Evolutionary conservation across 1,140 invertebrate species (phyloP).

Genomic region (Rhizoglyphus robini): DNA sequence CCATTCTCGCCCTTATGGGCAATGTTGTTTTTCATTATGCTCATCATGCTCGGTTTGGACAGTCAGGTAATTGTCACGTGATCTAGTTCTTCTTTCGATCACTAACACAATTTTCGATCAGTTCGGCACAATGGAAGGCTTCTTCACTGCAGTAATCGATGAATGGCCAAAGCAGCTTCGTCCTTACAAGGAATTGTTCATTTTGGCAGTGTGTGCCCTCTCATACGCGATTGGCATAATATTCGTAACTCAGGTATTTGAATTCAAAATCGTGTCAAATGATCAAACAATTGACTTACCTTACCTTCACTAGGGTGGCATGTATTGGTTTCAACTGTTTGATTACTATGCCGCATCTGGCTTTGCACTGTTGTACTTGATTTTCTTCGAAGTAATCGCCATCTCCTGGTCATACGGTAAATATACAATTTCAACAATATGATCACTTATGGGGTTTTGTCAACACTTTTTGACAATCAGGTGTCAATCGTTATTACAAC

Average conservation of each 20-base stretch:
- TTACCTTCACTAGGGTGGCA: constrained; percentile 74
- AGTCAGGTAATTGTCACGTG: too few relatives aligned
- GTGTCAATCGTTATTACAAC: constrained; percentile 48
- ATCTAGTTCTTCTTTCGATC: too few relatives aligned
- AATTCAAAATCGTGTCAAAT: too few relatives aligned
- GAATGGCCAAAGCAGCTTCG: constrained; percentile 79
- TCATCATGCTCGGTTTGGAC: constrained; percentile 85
- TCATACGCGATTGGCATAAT: constrained; percentile 80
- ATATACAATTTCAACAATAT: too few relatives aligned
- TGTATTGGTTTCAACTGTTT: constrained; percentile 97
- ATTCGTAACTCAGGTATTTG: constrained; percentile 79
- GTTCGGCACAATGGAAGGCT: constrained; percentile 96
- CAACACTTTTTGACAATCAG: constrained; percentile 30
- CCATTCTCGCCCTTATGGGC: constrained; percentile 90
- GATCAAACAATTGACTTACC: too few relatives aligned
- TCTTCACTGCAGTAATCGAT: constrained; percentile 88
- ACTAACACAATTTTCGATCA: too few relatives aligned
- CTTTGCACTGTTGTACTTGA: constrained; percentile 84
- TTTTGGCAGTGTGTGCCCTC: constrained; percentile 72
- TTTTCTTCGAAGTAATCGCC: constrained; percentile 96
- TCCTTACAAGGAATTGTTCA: constrained; percentile 77
- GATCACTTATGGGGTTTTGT: neutral
- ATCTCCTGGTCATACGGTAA: constrained; percentile 90
- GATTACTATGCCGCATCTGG: constrained; percentile 96
- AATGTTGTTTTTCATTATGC: constrained; percentile 95